These are phyloP conservation scores for Podotricha telesiphe DNA, from an alignment of 2,888 invertebrate genomes.

Conservation along the genomic window DNA sequence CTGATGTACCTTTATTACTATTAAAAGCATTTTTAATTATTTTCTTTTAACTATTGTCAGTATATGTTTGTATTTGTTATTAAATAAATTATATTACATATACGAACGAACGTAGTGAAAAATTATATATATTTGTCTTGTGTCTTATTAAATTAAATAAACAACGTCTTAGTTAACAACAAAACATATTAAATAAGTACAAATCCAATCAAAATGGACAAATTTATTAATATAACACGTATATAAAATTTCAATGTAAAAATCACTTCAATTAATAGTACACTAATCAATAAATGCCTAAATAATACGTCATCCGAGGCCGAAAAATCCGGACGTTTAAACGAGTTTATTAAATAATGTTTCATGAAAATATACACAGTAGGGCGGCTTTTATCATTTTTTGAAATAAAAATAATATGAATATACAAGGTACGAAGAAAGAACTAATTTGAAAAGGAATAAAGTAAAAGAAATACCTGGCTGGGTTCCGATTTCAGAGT, in stretches of 20 bases:
- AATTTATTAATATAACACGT: not conserved
- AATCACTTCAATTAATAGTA: not conserved
- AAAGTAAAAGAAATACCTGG: slow-evolving; percentile 68
- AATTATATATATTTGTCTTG: no score
- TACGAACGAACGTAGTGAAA: no score
- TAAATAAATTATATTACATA: no score
- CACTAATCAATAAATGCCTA: not conserved
- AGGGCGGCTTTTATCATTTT: not conserved
- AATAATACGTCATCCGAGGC: not conserved
- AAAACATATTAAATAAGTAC: not conserved
- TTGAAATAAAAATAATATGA: not conserved
- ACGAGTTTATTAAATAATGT: not conserved
- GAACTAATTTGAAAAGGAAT: not conserved
- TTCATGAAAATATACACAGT: slow-evolving; percentile 1
- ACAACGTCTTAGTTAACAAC: not conserved
- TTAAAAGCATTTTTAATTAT: no score
- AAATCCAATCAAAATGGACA: not conserved
- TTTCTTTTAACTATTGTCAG: no score
- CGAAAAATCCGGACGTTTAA: not conserved
- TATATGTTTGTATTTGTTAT: no score
- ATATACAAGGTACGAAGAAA: not conserved
- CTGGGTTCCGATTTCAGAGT: slow-evolving; percentile 51
- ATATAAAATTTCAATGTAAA: not conserved
- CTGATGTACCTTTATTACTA: no score
- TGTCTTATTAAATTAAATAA: no score